Conservation (phyloP, 2,113 vertebrate genomes). For the Labeo catla region DNA sequence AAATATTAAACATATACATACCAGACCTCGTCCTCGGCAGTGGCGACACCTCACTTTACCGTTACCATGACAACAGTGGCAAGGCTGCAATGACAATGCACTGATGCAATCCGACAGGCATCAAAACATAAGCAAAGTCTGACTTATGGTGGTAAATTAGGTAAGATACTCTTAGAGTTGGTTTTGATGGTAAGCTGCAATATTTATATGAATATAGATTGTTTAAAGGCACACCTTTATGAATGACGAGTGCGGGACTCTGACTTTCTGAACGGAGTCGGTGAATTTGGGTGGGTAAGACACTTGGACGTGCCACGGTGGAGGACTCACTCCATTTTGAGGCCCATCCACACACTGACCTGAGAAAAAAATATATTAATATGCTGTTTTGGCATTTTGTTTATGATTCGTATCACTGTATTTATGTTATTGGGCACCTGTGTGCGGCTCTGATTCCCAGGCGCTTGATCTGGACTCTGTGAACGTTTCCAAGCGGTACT, state of each 20-base stretch:
- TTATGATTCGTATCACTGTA: background rate
- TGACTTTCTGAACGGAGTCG: conserved; percentile 71
- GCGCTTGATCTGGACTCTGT: conserved; percentile 81
- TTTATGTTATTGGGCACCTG: conserved; percentile 52
- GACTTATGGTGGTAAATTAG: background rate
- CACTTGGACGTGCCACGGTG: conserved; percentile 79
- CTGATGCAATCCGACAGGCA: background rate
- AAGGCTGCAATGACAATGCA: conserved; percentile 60
- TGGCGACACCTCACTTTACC: conserved; percentile 68
- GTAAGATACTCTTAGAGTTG: background rate
- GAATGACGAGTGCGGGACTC: conserved; percentile 76
- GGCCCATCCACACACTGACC: conserved; percentile 77
- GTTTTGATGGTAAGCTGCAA: background rate
- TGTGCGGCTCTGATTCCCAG: conserved; percentile 80
- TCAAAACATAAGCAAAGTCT: background rate
- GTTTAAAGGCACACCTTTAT: conserved; percentile 73
- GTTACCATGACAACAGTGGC: conserved; percentile 74
- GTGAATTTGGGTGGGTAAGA: conserved; percentile 71
- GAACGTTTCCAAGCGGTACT: conserved; percentile 87
- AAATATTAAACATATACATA: conserved; percentile 58
- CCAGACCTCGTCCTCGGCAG: conserved; percentile 71
- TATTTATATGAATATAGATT: background rate
- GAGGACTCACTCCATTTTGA: conserved; percentile 75
- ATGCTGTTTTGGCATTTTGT: background rate
- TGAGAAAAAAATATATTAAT: conserved; percentile 50